phyloP scores from a whole-genome alignment of 2,113 vertebrate species.

The Apus apus region DNA sequence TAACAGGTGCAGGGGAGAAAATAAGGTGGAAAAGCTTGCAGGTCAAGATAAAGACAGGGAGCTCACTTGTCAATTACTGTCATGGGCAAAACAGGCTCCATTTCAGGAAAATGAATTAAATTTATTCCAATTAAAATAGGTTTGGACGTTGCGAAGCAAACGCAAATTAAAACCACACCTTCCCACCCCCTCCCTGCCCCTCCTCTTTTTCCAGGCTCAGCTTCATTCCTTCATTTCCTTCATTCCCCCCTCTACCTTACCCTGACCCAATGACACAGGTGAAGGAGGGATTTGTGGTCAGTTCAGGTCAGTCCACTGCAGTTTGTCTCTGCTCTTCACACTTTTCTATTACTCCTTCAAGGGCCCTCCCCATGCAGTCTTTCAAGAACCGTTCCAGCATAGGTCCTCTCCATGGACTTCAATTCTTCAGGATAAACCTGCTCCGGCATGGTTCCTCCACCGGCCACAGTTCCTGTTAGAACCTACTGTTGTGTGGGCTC shows the following conservation, averaged over 20 bases:
- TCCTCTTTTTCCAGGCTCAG: background rate
- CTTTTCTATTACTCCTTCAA: background rate
- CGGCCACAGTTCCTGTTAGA: background rate
- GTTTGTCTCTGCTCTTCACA: background rate
- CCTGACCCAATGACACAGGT: background rate
- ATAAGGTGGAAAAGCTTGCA: background rate
- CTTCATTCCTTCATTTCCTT: background rate
- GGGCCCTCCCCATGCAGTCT: background rate
- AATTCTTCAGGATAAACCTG: background rate
- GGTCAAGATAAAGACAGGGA: background rate
- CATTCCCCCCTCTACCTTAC: background rate
- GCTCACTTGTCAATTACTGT: background rate
- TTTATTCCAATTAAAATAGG: background rate
- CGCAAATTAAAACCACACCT: background rate
- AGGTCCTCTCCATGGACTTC: background rate
- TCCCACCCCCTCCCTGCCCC: too few species aligned
- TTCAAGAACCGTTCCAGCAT: background rate
- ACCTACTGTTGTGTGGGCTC: background rate
- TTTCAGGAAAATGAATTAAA: background rate
- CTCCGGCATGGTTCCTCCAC: background rate
- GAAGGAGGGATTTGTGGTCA: background rate
- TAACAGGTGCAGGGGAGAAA: background rate
- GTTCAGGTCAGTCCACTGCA: background rate
- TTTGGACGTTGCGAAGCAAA: background rate
- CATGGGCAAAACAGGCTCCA: background rate